Percentiles rank a stretch among this genome's conserved stretches.
phyloP scores from a whole-genome alignment of 2,113 vertebrate species.

The Ciconia maguari region DNA sequence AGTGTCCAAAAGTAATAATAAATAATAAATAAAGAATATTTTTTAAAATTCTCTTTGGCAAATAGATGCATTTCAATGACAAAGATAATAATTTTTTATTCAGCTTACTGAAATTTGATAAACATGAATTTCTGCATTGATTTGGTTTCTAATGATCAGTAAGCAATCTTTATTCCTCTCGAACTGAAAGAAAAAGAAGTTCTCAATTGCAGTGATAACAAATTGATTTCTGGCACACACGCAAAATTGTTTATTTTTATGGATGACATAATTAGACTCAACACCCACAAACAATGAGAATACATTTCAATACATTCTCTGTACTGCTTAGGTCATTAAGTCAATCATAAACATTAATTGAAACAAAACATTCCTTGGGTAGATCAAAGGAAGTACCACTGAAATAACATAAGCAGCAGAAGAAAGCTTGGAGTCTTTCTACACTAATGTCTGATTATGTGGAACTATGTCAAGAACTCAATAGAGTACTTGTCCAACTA shows the following conservation, averaged over 20 bases:
- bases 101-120: constrained; percentile 52
- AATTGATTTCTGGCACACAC: constrained; percentile 66
- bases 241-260: constrained; percentile 75
- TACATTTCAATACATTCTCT: constrained; percentile 66
- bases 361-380: constrained; percentile 71
- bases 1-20: neutral
- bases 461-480: constrained; percentile 60
- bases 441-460: constrained; percentile 59
- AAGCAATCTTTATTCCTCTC: constrained; percentile 55
- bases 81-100: constrained; percentile 27
- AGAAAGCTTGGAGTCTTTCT: constrained; percentile 70
- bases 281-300: constrained; percentile 65
- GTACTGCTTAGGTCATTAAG: constrained; percentile 47
- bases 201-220: constrained; percentile 61
- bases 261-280: constrained; percentile 70
- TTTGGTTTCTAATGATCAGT: constrained; percentile 60
- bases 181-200: constrained; percentile 66
- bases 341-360: constrained; percentile 67
- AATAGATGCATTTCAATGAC: neutral
- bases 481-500: constrained; percentile 16
- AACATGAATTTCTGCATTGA: constrained; percentile 57
- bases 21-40: neutral
- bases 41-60: neutral
- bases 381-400: constrained; percentile 73
- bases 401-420: constrained; percentile 67